Conservation (phyloP, 2,113 vertebrate genomes). For the Dendrocopos noguchii region DNA sequence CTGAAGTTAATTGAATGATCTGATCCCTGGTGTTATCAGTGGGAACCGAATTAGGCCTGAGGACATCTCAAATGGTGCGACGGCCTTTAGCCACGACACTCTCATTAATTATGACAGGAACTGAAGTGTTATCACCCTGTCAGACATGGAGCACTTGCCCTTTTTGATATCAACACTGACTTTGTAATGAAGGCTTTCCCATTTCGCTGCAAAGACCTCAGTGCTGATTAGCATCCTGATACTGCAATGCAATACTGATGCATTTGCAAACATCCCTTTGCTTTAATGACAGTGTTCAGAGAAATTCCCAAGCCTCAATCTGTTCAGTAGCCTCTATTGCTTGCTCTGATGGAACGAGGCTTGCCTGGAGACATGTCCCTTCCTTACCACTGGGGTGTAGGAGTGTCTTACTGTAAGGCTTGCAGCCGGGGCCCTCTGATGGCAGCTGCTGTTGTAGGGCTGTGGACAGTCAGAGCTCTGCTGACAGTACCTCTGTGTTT, state of each 20-base stretch:
- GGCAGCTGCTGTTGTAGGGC: not conserved
- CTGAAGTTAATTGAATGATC: not conserved
- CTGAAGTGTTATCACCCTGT: not conserved
- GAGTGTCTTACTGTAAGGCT: not conserved
- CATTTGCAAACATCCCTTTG: not conserved
- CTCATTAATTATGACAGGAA: not conserved
- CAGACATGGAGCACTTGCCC: not conserved
- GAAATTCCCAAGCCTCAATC: not conserved
- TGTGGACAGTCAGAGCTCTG: not conserved
- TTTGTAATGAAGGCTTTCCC: not conserved
- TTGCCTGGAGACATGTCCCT: not conserved
- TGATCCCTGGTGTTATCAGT: not conserved
- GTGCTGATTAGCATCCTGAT: not conserved
- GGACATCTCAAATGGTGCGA: not conserved
- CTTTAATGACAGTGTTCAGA: not conserved
- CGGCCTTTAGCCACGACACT: not conserved
- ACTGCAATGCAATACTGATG: not conserved
- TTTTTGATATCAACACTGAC: not conserved
- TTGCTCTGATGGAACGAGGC: not conserved
- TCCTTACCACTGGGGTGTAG: slow-evolving; percentile 25
- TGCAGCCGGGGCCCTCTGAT: not conserved
- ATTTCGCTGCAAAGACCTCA: not conserved
- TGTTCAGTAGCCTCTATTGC: not conserved
- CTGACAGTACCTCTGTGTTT: not conserved
- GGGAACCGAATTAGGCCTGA: not conserved